These are phyloP conservation scores for Heliothis subflexa DNA, from an alignment of 1,140 invertebrate species.

Conservation along the genomic window DNA sequence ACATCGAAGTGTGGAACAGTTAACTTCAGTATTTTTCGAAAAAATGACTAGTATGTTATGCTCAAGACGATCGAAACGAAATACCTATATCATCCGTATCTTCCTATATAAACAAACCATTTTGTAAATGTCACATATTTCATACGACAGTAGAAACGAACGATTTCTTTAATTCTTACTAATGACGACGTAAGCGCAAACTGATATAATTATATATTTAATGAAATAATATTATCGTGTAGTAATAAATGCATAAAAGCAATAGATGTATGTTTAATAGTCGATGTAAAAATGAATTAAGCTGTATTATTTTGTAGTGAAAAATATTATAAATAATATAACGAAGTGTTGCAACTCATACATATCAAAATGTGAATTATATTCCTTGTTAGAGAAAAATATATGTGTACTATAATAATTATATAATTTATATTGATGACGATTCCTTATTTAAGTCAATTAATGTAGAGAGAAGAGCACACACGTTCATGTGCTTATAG, in stretches of 20 bases:
- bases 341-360: conserved; percentile 70
- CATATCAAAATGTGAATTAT: conserved; percentile 80
- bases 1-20: conserved; percentile 51
- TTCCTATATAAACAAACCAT: conserved; percentile 50
- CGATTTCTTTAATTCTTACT: conserved; percentile 7
- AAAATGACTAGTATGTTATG: conserved; percentile 48
- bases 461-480: conserved; percentile 72
- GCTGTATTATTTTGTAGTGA: conserved; percentile 75
- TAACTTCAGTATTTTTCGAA: conserved; percentile 50
- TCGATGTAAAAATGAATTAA: conserved; percentile 67
- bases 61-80: conserved; percentile 54
- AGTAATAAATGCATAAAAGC: conserved; percentile 57
- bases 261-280: conserved; percentile 65
- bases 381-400: conserved; percentile 67
- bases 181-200: conserved; percentile 39
- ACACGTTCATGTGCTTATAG: conserved; percentile 58
- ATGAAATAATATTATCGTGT: conserved; percentile 39
- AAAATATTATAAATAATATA: conserved; percentile 52
- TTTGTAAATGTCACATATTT: conserved; percentile 24
- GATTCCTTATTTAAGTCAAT: conserved; percentile 86
- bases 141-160: conserved; percentile 2
- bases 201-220: conserved; percentile 33
- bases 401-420: conserved; percentile 60
- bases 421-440: conserved; percentile 74
- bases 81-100: conserved; percentile 51